Base-by-base conservation (phyloP, 2,113 vertebrate species). In the Salvelinus namaycush region DNA sequence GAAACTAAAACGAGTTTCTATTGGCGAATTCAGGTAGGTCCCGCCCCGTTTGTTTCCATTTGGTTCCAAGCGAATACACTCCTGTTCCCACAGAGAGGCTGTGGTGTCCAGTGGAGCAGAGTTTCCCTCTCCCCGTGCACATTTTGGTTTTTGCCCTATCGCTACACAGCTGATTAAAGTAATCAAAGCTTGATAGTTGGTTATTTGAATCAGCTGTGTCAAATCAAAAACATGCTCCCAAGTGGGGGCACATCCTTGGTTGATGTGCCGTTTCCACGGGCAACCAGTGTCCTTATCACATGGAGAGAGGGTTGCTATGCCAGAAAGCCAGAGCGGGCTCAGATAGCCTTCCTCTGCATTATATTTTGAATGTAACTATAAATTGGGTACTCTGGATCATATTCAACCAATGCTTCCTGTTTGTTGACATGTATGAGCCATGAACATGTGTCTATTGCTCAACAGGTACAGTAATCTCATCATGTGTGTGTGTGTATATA, bases 181-280 rank as follows among this genome's bases (percentile, higher is more conserved):
- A 34, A 34, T 34, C 34, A 34, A 7, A 34, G 34, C 34, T 34
- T 34, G 5, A 34, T 34, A 34, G 34, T 34, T 34, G 34, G 34
- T 34, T 34, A 34, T 34, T 34, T 34, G 34, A 34, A 34, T 34
- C 34, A 34, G 34, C 34, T 34, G 34, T 34, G 34, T 34, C 34
- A 34, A 34, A 34, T 34, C 31, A 34, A 34, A 34, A 34, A 34
- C 34, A 34, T 34, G 34, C 34, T 34, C 6, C 34, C 34, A 6
- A 6, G 34, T 6, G 34, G 34, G 34, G n/a, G n/a, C 24, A 13
- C 8, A 64, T 66, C 27, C 27, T 75, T 86, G 87, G 84, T 86
- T 90, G 86, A 89, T 82, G 72, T 34, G 34, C 6, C 34, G 85
- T 90, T 90, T 85, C 87, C 89, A 86, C 73, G 66, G 84, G 64